Base-by-base conservation (phyloP, 92 coral and sea anemone species). In the Isaurus tuberculatus region DNA sequence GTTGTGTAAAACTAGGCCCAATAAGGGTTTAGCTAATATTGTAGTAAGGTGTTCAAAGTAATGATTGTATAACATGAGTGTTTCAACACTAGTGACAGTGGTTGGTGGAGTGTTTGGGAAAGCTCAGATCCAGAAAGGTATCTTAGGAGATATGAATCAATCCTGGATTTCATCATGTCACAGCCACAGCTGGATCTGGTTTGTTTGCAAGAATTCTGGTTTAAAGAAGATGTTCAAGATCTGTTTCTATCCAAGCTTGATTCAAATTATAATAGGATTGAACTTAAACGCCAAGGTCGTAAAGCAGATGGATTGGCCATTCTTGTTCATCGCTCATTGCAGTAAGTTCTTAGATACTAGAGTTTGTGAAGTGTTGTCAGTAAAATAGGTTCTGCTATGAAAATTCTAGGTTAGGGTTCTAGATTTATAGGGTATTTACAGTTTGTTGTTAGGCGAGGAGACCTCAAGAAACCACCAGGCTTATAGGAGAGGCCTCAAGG, bases 201-300 rank as follows among this genome's bases (percentile, higher is more conserved):
- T 4, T 97, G 99, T 70, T 83, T 97, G 28, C 99, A 97, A 75
- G 99, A 97, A 73, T 97, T 90, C 46, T 97, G 99, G 99, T 97
- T 97, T 80, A 88, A 89, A 60, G 91, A 91, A 53, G 94, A 94
- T 84, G 98, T 91, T 13, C 84, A 90, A 66, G 92, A 92, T 28
- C 84, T 97, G 42, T 97, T 97, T 89, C 86, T 89, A 48, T 65
- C 81, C 34, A 91, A 90, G 57, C 91, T 97, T 40, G 95, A 92
- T 43, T 83, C 33, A 36, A 95, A 97, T 57, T 95, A 95, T 84
- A 83, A 86, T 73, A 94, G 94, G 48, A 73, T 91, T 37, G 89
- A 95, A 71, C 85, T 95, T 0, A 95, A 95, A 67, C 88, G 98
- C 40, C 92, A 91, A 77, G 98, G 98, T 13, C 80, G 87, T 15